Conservation (phyloP, 2,113 vertebrate species). For the Syrrhaptes paradoxus region DNA sequence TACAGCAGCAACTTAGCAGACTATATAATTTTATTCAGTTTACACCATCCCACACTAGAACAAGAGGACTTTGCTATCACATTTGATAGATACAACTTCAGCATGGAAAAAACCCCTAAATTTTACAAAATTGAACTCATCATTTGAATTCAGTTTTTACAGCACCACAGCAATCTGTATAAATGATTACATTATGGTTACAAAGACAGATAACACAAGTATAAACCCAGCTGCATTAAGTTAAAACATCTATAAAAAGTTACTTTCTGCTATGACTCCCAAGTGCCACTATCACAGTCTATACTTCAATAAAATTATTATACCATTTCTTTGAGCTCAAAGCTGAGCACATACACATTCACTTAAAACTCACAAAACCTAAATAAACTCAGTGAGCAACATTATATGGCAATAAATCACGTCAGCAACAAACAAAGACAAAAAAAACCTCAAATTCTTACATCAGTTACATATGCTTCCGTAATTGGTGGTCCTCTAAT, state of each 20-base stretch:
- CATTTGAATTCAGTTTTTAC: background rate
- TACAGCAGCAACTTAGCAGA: background rate
- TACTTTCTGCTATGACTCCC: background rate
- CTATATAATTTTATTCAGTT: background rate
- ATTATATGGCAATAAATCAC: background rate
- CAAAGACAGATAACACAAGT: background rate
- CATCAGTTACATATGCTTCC: conserved; percentile 92
- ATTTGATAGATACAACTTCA: background rate
- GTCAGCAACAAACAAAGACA: background rate
- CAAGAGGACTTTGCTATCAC: background rate
- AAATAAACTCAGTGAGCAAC: background rate
- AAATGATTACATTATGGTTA: background rate
- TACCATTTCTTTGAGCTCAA: background rate
- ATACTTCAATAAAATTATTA: background rate
- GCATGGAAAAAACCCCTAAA: fast-evolving
- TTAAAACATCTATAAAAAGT: background rate
- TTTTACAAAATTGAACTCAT: background rate
- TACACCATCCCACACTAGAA: background rate
- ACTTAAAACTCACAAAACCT: background rate
- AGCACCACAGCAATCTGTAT: background rate
- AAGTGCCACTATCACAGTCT: background rate
- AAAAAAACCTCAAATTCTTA: conserved; percentile 61
- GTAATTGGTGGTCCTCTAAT: conserved; percentile 94
- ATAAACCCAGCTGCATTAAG: background rate
- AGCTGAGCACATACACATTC: background rate